Base-by-base conservation (phyloP, 2,113 vertebrate species). In the Thinocorus orbignyianus region DNA sequence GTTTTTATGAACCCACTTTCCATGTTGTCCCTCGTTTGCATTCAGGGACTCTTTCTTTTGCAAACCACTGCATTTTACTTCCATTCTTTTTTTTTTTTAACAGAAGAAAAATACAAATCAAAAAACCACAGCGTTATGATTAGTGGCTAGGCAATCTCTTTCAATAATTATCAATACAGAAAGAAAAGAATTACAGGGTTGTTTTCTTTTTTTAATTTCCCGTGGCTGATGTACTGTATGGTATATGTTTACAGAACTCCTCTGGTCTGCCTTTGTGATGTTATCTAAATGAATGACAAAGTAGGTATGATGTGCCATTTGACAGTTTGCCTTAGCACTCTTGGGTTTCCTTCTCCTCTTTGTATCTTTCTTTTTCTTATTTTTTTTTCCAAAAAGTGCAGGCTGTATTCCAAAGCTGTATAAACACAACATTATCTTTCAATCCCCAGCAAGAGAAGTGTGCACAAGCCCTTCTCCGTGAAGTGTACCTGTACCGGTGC, bases 371-470 rank as follows among this genome's bases (percentile, higher is more conserved):
- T 73, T 81, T 91, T 83, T 51, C 9, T 94, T 81, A 9, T 64
- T 96, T 95, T 44, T 61, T 62, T 90, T 55, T 25, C 22, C 7
- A 82, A 78, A 89, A 91, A 94, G 49, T 33, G n/a, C 96, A 97
- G 96, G 96, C 95, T 97, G 93, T 98, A 95, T 96, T 97, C 96
- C 96, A 98, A 98, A 98, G 97, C 98, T 98, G 98, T 98, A 95
- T 98, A 90, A 97, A 96, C 98, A 98, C 98, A 98, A 98, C 98
- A 98, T 98, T 98, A 92, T 98, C 98, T 98, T 97, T 95, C 90
- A 91, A 89, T 81, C 96, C 97, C 97, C 95, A 90, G 82, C 49
- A 70, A 92, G 66, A 87, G 87, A 89, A 86, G 92, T 18, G 81
- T 88, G 44, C 68, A 57, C 44, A 91, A 93, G 68, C 66, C 85